Evolutionary conservation across 37 sponge, comb jelly and placozoan genomes (phyloP).

Genomic region (Dysidea cf. avara): DNA sequence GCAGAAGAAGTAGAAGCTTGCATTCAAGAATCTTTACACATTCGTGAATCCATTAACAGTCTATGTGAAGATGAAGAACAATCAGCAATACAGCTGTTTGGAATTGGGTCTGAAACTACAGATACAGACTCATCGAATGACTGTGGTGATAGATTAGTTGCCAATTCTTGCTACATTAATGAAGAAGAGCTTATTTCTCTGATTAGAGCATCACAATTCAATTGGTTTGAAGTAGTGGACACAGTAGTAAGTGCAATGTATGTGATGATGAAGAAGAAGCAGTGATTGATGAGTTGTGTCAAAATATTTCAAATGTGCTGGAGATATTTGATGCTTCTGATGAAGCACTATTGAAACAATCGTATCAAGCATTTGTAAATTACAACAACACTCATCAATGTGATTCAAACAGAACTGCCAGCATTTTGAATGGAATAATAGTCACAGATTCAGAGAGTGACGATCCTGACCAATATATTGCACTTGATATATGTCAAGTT

Average conservation of each 20-base stretch:
- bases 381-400: not conserved
- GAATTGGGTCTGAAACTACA: not conserved
- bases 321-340: not conserved
- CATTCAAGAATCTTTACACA: not conserved
- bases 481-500: not conserved
- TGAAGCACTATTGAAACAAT: not conserved
- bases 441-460: conserved; percentile 6
- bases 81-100: not conserved
- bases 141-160: not conserved
- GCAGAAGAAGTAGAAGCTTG: conserved; percentile 4
- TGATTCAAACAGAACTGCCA: not conserved
- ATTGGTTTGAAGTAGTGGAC: conserved; percentile 28
- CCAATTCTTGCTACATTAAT: not conserved
- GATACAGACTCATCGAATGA: conserved; percentile 1
- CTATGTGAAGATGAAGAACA: conserved; percentile 15
- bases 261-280: not conserved
- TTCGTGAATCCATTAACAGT: conserved; percentile 15
- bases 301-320: not conserved
- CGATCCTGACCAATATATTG: conserved; percentile 7
- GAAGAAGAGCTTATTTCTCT: not conserved
- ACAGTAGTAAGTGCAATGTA: too few species aligned
- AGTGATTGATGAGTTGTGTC: not conserved
- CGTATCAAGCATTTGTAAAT: not conserved
- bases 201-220: not conserved
- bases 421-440: too few species aligned